Evolutionary conservation across 2,797 vertebrate species (phyloP).

Genomic region (Acrocephalus scirpaceus): DNA sequence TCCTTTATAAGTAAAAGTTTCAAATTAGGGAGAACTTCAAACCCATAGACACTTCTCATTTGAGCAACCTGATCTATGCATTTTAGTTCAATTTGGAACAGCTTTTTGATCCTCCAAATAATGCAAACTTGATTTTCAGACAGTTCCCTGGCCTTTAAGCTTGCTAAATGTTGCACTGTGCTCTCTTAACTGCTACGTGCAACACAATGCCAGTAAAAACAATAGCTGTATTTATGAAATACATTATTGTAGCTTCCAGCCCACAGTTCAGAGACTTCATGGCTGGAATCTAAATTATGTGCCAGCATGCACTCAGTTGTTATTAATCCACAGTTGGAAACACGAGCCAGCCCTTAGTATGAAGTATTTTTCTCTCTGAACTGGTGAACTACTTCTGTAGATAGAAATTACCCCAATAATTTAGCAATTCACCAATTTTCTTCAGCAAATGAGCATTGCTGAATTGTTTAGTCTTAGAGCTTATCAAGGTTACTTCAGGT

Average conservation of each 20-base stretch:
- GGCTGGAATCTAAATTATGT: slow-evolving; percentile 45
- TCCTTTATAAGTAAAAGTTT: background rate
- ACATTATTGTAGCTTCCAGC: slow-evolving; percentile 30
- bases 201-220: slow-evolving; percentile 54
- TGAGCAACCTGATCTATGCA: background rate
- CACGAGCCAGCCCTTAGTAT: background rate
- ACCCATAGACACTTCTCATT: background rate
- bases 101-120: background rate
- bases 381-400: background rate
- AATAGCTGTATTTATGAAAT: slow-evolving; percentile 53
- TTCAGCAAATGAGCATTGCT: background rate
- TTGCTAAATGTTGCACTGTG: background rate
- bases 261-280: slow-evolving; percentile 21
- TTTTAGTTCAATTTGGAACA: background rate
- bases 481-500: background rate
- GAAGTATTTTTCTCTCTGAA: background rate
- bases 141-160: background rate
- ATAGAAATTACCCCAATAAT: background rate
- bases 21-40: background rate
- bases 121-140: slow-evolving; percentile 2
- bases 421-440: background rate
- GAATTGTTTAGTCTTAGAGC: background rate
- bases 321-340: slow-evolving; percentile 28
- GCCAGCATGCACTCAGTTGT: slow-evolving; percentile 30
- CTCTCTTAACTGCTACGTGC: background rate